Conservation (phyloP, 2,113 vertebrate species). For the Plotosus lineatus region DNA sequence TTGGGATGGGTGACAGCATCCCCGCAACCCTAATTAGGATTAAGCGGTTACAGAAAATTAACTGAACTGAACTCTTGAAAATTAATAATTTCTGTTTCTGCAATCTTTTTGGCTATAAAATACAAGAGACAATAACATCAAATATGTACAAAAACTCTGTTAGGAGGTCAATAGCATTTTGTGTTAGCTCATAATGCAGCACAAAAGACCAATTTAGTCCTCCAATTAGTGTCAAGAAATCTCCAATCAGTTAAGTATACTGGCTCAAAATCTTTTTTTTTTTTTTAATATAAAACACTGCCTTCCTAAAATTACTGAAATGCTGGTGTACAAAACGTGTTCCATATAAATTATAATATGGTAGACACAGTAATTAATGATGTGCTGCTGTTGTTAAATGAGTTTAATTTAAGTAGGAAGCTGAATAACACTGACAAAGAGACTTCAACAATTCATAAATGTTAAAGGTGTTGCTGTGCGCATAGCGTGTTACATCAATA, state of each 20-base stretch:
- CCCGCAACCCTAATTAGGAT: too few relatives aligned
- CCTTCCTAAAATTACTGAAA: constrained; percentile 4
- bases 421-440: constrained; percentile 22
- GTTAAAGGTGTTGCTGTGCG: constrained; percentile 16
- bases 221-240: constrained; percentile 14
- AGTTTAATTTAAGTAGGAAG: neutral
- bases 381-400: constrained; percentile 5
- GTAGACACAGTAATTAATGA: constrained; percentile 7
- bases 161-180: constrained; percentile 35
- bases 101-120: constrained; percentile 37
- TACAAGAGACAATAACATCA: constrained; percentile 39
- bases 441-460: constrained; percentile 13
- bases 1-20: too few relatives aligned
- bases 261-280: constrained; percentile 26
- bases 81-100: constrained; percentile 35
- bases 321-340: neutral
- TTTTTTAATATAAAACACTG: constrained; percentile 4
- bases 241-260: constrained; percentile 19
- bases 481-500: neutral
- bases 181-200: constrained; percentile 38
- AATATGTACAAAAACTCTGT: constrained; percentile 6
- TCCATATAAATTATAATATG: constrained; percentile 16
- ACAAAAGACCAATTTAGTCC: constrained; percentile 29
- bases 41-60: too few relatives aligned
- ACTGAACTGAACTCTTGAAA: too few relatives aligned